A percentile compares a stretch with the other conserved stretches of the same genome.
These are phyloP conservation scores for Orycteropus afer DNA, from an alignment of 2,113 vertebrate species.

Conservation along the genomic window DNA sequence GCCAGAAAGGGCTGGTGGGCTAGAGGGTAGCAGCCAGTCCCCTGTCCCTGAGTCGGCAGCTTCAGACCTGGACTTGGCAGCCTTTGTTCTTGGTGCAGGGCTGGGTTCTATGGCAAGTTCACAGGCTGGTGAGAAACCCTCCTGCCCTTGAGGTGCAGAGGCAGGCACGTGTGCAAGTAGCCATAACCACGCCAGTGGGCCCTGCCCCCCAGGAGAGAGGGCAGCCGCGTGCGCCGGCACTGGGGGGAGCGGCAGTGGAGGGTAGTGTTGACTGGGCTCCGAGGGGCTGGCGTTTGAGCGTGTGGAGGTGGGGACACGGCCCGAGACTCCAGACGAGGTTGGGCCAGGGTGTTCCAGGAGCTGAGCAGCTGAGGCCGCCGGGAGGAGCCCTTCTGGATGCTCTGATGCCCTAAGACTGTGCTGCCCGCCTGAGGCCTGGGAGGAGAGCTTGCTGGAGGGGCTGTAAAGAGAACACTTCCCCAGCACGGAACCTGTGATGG, in stretches of 20 bases:
- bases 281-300: not conserved
- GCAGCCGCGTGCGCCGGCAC: not conserved
- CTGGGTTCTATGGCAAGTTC: not conserved
- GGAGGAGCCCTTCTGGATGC: not conserved
- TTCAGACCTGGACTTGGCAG: fast-evolving
- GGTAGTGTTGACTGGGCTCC: not conserved
- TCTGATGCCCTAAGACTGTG: fast-evolving
- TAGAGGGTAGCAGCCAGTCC: not conserved
- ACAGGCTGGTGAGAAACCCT: not conserved
- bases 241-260: fast-evolving
- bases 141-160: fast-evolving
- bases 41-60: fast-evolving
- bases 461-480: fast-evolving
- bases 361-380: fast-evolving
- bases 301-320: not conserved
- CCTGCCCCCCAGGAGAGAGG: fast-evolving
- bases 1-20: not conserved
- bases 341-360: fast-evolving
- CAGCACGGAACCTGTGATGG: fast-evolving
- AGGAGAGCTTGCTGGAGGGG: fast-evolving
- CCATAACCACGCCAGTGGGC: fast-evolving
- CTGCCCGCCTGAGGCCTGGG: fast-evolving
- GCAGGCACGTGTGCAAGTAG: not conserved
- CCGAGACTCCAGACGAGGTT: no score
- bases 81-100: not conserved